These are phyloP conservation scores for Hymenopus coronatus DNA, from an alignment of 2,888 invertebrate species.

Conservation along the genomic window DNA sequence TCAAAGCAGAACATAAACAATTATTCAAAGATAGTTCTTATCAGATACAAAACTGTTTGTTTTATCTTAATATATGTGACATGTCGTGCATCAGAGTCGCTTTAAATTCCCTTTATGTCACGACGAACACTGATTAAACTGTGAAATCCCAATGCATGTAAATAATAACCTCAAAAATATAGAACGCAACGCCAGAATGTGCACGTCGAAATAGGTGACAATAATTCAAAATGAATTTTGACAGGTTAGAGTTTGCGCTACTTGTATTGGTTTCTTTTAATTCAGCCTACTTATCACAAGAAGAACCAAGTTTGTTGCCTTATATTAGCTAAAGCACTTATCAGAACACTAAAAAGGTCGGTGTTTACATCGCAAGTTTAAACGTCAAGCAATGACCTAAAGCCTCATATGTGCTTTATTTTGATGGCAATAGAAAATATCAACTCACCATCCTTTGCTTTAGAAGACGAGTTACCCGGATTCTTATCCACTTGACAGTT, in stretches of 20 bases:
- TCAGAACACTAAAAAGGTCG: not conserved
- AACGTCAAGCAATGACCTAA: not conserved
- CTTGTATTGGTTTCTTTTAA: not conserved
- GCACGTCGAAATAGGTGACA: too few species aligned
- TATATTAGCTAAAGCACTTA: not conserved
- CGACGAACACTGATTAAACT: too few species aligned
- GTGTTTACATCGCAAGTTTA: not conserved
- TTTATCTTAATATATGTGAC: too few species aligned
- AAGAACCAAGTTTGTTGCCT: not conserved
- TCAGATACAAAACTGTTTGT: too few species aligned
- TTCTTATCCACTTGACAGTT: slow-evolving; percentile 42
- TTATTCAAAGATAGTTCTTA: too few species aligned
- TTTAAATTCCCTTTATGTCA: too few species aligned
- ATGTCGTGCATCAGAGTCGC: too few species aligned
- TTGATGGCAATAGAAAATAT: not conserved
- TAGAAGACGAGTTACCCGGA: slow-evolving; percentile 40
- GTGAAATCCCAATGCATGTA: too few species aligned
- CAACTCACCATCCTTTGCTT: slow-evolving; percentile 41
- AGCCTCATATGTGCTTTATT: not conserved
- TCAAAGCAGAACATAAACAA: too few species aligned
- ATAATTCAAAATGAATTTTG: not conserved
- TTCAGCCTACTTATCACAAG: not conserved
- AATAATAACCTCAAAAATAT: too few species aligned
- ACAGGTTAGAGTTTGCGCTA: not conserved
- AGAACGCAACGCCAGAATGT: too few species aligned